Percentiles rank a stretch among this genome's conserved stretches.
Conservation (phyloP, 2,797 vertebrate species). For the Acanthornis magna region DNA sequence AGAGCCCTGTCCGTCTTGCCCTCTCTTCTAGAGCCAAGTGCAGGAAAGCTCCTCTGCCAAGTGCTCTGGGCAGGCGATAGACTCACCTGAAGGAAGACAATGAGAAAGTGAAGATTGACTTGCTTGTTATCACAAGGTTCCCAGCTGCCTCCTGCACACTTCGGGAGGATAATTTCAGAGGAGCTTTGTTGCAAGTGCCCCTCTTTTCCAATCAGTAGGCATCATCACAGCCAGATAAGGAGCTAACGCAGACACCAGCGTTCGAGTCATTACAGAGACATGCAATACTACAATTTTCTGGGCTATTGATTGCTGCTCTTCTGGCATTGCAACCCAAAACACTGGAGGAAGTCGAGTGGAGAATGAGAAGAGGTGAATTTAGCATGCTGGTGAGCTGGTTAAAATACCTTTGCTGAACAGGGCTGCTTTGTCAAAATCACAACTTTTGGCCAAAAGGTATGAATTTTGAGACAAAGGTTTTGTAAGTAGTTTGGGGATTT, state of each 20-base stretch:
- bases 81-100: neutral
- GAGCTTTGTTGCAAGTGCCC: neutral
- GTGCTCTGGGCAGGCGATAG: neutral
- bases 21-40: neutral
- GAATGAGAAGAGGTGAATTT: neutral
- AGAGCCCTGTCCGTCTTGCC: neutral
- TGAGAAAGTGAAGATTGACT: constrained; percentile 52
- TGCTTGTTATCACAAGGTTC: constrained; percentile 9
- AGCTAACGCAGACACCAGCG: neutral
- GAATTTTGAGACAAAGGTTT: neutral
- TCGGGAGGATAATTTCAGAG: constrained; percentile 28
- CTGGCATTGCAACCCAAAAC: constrained; percentile 19
- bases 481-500: neutral
- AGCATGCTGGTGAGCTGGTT: neutral
- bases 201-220: constrained; percentile 33
- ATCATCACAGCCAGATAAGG: neutral
- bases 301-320: constrained; percentile 43
- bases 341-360: constrained; percentile 7
- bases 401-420: neutral
- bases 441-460: neutral
- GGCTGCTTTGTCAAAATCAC: neutral
- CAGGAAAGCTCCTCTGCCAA: constrained; percentile 17
- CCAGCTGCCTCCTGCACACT: neutral
- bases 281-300: constrained; percentile 25
- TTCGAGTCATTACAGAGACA: neutral